Percentiles rank a stretch among this genome's conserved stretches.
These are phyloP conservation scores for Formica exsecta DNA, from an alignment of 1,140 invertebrate genomes.

Conservation along the genomic window DNA sequence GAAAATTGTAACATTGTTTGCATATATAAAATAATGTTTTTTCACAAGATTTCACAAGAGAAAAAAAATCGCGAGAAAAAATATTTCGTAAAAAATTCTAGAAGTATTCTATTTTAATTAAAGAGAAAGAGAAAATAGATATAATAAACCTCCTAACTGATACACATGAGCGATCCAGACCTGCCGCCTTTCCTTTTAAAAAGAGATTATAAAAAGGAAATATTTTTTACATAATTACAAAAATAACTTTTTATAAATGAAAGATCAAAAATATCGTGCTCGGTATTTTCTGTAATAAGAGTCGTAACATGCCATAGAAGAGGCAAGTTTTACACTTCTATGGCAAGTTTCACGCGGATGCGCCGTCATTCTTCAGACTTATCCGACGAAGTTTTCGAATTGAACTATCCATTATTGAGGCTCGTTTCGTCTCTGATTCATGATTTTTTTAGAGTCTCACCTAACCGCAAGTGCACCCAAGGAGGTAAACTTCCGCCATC, in stretches of 20 bases:
- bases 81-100: background rate
- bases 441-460: slow-evolving; percentile 69
- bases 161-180: background rate
- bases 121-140: background rate
- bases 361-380: slow-evolving; percentile 56
- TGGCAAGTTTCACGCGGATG: slow-evolving; percentile 41
- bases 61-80: background rate
- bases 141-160: background rate
- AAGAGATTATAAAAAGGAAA: background rate
- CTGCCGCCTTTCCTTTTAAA: background rate
- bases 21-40: background rate
- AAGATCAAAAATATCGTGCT: slow-evolving; percentile 17
- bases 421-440: slow-evolving; percentile 70
- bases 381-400: slow-evolving; percentile 61
- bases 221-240: background rate
- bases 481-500: slow-evolving; percentile 61
- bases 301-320: slow-evolving; percentile 25
- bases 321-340: slow-evolving; percentile 39
- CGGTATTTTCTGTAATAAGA: slow-evolving; percentile 44
- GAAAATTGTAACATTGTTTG: slow-evolving; percentile 8
- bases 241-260: slow-evolving; percentile 11
- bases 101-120: background rate
- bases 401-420: slow-evolving; percentile 72
- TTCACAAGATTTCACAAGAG: background rate
- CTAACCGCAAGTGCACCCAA: slow-evolving; percentile 53